Conservation (phyloP, 2,888 invertebrate species). For the Philopedon plagiatum region DNA sequence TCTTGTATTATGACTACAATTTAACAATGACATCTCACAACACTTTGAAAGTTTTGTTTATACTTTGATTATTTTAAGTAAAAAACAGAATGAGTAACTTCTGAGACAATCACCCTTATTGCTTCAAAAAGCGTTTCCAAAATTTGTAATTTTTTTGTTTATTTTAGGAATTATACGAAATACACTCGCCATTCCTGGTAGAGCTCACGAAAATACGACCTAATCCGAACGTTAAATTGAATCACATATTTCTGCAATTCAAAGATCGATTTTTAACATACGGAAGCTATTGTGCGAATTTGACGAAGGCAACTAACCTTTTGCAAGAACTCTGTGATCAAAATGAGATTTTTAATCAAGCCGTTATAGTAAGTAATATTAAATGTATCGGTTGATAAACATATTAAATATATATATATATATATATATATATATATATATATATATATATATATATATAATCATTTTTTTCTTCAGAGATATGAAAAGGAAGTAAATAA, state of each 20-base stretch:
- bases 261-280: slow-evolving; percentile 93
- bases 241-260: slow-evolving; percentile 91
- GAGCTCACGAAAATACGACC: slow-evolving; percentile 84
- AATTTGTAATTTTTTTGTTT: neutral
- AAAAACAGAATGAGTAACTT: no score
- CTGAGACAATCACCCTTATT: no score
- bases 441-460: no score
- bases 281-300: slow-evolving; percentile 95
- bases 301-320: slow-evolving; percentile 89
- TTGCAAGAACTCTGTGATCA: slow-evolving; percentile 83
- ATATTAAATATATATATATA: no score
- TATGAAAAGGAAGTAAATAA: slow-evolving; percentile 95
- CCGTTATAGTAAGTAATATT: slow-evolving; percentile 75
- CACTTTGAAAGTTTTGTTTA: no score
- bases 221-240: slow-evolving; percentile 75
- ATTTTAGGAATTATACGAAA: slow-evolving; percentile 84
- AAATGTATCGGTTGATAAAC: no score
- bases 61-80: no score
- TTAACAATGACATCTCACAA: no score
- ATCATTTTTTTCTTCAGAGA: slow-evolving; percentile 78
- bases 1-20: no score
- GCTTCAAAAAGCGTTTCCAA: no score
- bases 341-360: slow-evolving; percentile 77
- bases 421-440: no score
- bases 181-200: slow-evolving; percentile 87